Evolutionary conservation across 1,140 invertebrate species (phyloP).

Genomic region (Drosophila pseudoobscura): DNA sequence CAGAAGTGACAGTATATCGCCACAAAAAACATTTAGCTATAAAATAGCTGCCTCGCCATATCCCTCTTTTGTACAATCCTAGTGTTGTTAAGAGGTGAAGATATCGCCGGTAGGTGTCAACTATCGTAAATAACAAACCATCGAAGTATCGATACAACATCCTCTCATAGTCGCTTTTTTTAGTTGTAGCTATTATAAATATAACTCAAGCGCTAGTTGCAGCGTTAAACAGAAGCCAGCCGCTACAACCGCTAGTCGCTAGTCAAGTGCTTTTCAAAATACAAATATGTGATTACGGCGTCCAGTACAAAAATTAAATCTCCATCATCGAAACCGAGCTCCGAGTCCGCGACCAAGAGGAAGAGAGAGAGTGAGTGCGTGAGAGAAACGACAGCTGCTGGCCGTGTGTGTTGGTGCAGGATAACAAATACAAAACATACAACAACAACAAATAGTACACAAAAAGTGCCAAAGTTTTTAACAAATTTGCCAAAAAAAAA

Average conservation of each 20-base stretch:
- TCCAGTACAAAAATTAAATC: slow-evolving; percentile 23
- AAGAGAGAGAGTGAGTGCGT: slow-evolving; percentile 47
- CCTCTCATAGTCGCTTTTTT: slow-evolving; percentile 54
- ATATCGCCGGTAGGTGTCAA: slow-evolving; percentile 41
- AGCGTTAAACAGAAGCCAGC: slow-evolving; percentile 70
- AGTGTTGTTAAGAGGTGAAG: slow-evolving; percentile 20
- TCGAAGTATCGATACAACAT: slow-evolving; percentile 37
- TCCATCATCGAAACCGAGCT: slow-evolving; percentile 58
- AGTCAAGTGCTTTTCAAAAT: slow-evolving; percentile 32
- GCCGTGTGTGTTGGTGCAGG: slow-evolving; percentile 65
- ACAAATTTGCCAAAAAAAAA: slow-evolving; percentile 68
- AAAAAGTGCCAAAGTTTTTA: slow-evolving; percentile 72
- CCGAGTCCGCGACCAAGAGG: slow-evolving; percentile 39
- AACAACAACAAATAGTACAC: slow-evolving; percentile 43
- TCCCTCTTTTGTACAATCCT: background rate
- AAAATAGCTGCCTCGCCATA: background rate
- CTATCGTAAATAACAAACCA: slow-evolving; percentile 28
- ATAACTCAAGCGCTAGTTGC: slow-evolving; percentile 59
- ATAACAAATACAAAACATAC: slow-evolving; percentile 50
- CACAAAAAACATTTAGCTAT: background rate
- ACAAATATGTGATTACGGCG: slow-evolving; percentile 33
- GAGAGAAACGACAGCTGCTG: slow-evolving; percentile 79
- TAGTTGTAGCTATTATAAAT: slow-evolving; percentile 74
- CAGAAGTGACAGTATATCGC: background rate
- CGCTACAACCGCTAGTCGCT: slow-evolving; percentile 57